These are phyloP conservation scores for Sinocyclocheilus grahami DNA, from an alignment of 2,113 vertebrate species.

Conservation along the genomic window DNA sequence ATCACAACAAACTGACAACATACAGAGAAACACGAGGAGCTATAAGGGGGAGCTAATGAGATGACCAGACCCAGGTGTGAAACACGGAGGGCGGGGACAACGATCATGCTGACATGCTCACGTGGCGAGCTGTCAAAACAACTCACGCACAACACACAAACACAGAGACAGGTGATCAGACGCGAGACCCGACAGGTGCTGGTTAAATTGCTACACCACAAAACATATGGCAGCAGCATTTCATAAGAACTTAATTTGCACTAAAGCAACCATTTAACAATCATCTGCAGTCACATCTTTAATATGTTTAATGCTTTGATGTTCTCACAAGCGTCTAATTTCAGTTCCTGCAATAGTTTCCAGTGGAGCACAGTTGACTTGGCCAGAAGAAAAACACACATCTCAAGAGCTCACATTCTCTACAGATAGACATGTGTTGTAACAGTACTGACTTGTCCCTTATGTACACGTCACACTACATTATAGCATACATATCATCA, in stretches of 20 bases:
- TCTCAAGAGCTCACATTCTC: neutral
- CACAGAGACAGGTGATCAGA: too few species aligned
- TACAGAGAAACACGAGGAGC: too few species aligned
- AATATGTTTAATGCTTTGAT: neutral
- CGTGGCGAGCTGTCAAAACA: too few species aligned
- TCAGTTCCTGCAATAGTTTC: neutral
- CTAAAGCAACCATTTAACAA: neutral
- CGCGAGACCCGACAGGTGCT: too few species aligned
- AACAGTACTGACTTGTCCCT: neutral
- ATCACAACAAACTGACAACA: too few species aligned
- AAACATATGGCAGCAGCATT: neutral
- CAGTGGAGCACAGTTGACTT: neutral
- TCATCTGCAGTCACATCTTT: constrained; percentile 11
- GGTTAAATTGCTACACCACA: neutral
- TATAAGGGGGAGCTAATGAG: too few species aligned
- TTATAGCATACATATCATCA: neutral
- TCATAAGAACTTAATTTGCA: neutral
- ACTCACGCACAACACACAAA: too few species aligned
- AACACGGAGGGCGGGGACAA: too few species aligned
- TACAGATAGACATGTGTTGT: neutral
- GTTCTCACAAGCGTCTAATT: neutral
- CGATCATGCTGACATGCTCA: too few species aligned
- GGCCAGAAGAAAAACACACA: constrained; percentile 1
- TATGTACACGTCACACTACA: neutral
- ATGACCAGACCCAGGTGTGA: too few species aligned